Base-by-base conservation (phyloP, 2,888 invertebrate genomes). In the Drosophila longiperda region DNA sequence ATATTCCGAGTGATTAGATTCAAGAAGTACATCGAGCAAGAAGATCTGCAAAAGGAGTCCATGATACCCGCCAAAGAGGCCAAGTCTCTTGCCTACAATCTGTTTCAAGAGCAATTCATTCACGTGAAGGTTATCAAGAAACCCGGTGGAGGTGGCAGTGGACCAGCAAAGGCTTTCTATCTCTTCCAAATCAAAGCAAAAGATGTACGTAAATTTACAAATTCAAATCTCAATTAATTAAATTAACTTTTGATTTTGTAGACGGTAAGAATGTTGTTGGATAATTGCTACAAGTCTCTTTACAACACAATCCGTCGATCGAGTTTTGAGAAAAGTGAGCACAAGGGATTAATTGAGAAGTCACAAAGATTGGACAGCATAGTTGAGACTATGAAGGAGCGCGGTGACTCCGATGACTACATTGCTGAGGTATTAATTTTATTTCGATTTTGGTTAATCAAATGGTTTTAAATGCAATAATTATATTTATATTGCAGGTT, bases 21-120 rank as follows among this genome's bases (percentile, higher is more conserved):
- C 45, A 97, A 96, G 90, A 96, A 96, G 81, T 97, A 95, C 90
- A 95, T 98, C 69, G 99, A 99, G 92, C 97, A 98, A 83, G 98
- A 97, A 75, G 96, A 97, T 91, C 96, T 99, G 67, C 98, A 98
- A 91, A 97, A 97, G 87, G 94, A 97, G 80, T 98, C 97, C 0
- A 98, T 99, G 98, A 95, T 99, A 84, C 97, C 98, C 0, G 96
- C 97, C 32, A 99, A 99, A 92, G 98, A 98, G 92, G 97, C 98
- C 3, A 99, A 99, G 92, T 95, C 97, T 76, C 93, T 98, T 17
- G 96, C 98, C 0, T 98, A 98, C 92, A 96, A 95, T 80, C 93
- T 99, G 76, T 93, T 98, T 57, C 96, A 97, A 91, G 97, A 98
- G 89, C 92, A 93, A 71, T 93, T 93, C 62, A 87, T 92, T 29